Conservation (phyloP, 2,113 vertebrate genomes). For the Jaculus jaculus region DNA sequence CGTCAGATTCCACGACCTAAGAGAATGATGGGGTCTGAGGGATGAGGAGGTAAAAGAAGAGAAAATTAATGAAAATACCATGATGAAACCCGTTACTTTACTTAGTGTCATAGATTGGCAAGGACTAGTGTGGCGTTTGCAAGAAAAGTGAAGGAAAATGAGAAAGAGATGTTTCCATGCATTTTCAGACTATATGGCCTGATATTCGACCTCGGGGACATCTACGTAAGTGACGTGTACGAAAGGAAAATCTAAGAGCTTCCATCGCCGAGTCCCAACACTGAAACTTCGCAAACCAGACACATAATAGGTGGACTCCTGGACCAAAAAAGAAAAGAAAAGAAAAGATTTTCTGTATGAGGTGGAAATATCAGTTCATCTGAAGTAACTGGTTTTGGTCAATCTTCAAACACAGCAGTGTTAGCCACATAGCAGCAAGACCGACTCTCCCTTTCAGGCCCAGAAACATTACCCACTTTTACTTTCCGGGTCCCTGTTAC, state of each 20-base stretch:
- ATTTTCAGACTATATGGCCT: neutral
- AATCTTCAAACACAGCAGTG: neutral
- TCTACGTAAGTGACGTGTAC: neutral
- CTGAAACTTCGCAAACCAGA: neutral
- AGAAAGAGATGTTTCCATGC: accelerated
- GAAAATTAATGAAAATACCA: neutral
- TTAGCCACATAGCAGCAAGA: neutral
- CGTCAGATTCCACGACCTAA: too few species aligned
- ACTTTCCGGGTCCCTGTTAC: too few species aligned
- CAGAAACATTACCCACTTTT: neutral
- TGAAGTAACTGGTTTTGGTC: neutral
- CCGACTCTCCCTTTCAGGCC: too few species aligned
- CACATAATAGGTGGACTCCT: neutral
- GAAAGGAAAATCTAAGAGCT: neutral
- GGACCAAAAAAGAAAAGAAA: neutral
- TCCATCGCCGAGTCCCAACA: accelerated
- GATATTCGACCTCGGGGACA: neutral
- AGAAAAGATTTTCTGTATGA: too few species aligned
- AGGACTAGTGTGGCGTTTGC: too few species aligned
- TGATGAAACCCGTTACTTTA: too few species aligned
- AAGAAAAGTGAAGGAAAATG: accelerated
- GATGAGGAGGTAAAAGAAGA: neutral
- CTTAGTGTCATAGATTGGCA: neutral
- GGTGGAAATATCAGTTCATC: neutral
- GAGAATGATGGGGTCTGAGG: too few species aligned